Evolutionary conservation across 2,797 vertebrate genomes (phyloP), one percentile per base, ranked within the genome.

Genomic region (Mormyrops attenuatus): DNA sequence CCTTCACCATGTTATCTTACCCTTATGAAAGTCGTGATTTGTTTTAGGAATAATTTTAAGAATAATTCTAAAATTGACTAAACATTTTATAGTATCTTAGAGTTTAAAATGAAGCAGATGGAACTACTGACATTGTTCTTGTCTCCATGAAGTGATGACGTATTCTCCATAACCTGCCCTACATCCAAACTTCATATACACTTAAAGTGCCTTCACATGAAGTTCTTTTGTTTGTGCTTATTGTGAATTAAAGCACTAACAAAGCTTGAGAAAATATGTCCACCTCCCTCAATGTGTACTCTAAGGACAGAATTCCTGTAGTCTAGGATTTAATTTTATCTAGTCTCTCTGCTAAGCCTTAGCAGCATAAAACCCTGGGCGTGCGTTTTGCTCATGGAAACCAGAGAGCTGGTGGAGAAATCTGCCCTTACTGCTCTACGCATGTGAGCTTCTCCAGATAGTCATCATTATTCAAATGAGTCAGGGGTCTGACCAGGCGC

Each of bases 381-480:
- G 30, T 52, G 53, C 17, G 26, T 20, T 47, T 84, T 30, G 26
- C n/a, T 22, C 17, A 13, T 52, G 53, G 88, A 34, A 60, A 63
- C 15, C 50, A 30, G 9, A 49, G 66, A 87, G 47, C 20, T 8
- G 9, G 30, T 52, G 85, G 38, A n/a, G 17, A 2, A 57, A 87
- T 41, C 94, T 92, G 93, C 92, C 91, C 91, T 92, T 77, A 92
- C 90, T 90, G 90, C 93, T 94, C 92, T 92, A 92, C 91, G 95
- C 95, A 95, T 95, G 95, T 96, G 96, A 96, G 89, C 90, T 90
- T 38, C 85, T 85, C 88, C 93, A 94, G 96, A 96, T 96, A 95
- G 91, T 91, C 93, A 96, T 97, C 95, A 94, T 93, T 96, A 96
- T 89, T 93, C 96, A 97, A 97, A 97, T 96, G 92, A 96, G 94